These are phyloP conservation scores for Brienomyrus longianalis DNA, from an alignment of 2,113 vertebrate genomes.

Conservation along the genomic window DNA sequence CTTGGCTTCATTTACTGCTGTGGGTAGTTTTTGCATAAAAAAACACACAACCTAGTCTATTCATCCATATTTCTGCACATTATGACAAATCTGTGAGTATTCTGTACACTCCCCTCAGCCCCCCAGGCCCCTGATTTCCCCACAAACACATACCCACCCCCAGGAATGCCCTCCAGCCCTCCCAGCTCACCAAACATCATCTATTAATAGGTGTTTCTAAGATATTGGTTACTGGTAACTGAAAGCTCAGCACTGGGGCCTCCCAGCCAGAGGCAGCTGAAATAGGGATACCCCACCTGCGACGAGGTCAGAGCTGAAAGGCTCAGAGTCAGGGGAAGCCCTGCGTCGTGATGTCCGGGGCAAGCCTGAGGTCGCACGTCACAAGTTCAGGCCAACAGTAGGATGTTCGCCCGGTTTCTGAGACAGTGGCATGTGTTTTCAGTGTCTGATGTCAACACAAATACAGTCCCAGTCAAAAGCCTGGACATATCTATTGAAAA, in stretches of 20 bases:
- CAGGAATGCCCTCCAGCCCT: not conserved
- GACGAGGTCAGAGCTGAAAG: not conserved
- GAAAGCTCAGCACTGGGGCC: not conserved
- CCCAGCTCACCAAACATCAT: not conserved
- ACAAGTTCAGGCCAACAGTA: not conserved
- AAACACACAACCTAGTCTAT: not conserved
- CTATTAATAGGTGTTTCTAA: constrained; percentile 26
- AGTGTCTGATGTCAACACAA: not conserved
- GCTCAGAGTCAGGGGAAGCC: not conserved
- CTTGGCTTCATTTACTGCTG: not conserved
- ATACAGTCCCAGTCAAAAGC: not conserved
- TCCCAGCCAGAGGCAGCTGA: not conserved
- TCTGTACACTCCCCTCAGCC: not conserved
- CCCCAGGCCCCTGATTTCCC: not conserved
- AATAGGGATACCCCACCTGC: not conserved
- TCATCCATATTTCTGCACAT: not conserved
- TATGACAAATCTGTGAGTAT: not conserved
- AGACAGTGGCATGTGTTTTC: not conserved
- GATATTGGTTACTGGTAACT: constrained; percentile 4
- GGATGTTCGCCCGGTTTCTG: not conserved
- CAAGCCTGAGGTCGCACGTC: not conserved
- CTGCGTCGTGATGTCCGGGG: not conserved
- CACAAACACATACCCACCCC: not conserved
- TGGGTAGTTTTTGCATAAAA: not conserved
- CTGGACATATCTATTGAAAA: not conserved